These are phyloP conservation scores for Eira barbara DNA, from an alignment of 2,113 vertebrate species.

Conservation along the genomic window DNA sequence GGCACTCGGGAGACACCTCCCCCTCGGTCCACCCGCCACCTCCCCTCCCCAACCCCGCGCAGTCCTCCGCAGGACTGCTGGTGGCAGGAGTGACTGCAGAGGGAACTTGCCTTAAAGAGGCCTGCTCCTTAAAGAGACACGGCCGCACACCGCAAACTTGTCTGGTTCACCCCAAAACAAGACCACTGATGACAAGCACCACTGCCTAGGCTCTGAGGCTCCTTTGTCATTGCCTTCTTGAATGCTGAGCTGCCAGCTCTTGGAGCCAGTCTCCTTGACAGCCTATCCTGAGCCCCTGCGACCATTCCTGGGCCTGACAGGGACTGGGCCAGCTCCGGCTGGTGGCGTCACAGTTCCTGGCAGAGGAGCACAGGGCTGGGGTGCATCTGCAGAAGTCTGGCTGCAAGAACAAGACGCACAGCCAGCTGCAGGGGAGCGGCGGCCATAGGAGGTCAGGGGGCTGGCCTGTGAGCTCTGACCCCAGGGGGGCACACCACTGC, in stretches of 20 bases:
- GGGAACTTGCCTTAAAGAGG: constrained; percentile 66
- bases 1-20: constrained; percentile 30
- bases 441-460: background rate
- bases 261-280: background rate
- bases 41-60: fast-evolving
- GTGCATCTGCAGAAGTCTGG: constrained; percentile 52
- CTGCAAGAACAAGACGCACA: background rate
- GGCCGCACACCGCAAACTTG: background rate
- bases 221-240: background rate
- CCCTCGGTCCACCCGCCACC: background rate
- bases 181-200: background rate
- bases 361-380: constrained; percentile 1
- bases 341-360: constrained; percentile 63
- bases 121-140: constrained; percentile 69
- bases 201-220: background rate
- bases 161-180: background rate
- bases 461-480: background rate
- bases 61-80: constrained; percentile 24
- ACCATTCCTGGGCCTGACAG: constrained; percentile 4
- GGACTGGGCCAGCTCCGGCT: constrained; percentile 3
- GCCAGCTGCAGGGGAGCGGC: background rate
- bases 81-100: constrained; percentile 42
- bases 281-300: background rate
- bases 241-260: background rate
- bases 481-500: background rate